These are phyloP conservation scores for Globia sparganii DNA, from an alignment of 2,888 invertebrate genomes.

Conservation along the genomic window DNA sequence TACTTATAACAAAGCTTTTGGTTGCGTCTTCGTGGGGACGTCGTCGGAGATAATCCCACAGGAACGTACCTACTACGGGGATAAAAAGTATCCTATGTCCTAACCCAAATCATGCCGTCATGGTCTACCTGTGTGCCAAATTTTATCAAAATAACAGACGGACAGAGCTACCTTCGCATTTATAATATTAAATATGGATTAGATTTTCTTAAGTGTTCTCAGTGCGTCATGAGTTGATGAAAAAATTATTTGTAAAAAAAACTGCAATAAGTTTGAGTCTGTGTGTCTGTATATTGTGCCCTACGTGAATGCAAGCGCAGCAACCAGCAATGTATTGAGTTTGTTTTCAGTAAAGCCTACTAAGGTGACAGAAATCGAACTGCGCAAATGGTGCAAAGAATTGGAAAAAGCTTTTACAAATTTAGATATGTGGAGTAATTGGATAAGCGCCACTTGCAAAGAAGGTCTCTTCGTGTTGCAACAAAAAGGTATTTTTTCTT, in stretches of 20 bases:
- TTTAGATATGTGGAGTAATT: constrained; percentile 80
- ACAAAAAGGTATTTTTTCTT: constrained; percentile 68
- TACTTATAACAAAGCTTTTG: not conserved
- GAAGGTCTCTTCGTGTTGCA: constrained; percentile 69
- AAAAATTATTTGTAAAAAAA: not conserved
- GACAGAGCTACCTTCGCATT: not conserved
- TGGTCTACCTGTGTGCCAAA: not conserved
- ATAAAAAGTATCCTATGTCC: not conserved
- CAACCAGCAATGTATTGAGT: constrained; percentile 16
- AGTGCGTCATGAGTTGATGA: not conserved
- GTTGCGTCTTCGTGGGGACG: not conserved
- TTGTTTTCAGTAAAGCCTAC: constrained; percentile 65
- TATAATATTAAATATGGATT: not conserved
- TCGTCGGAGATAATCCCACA: not conserved
- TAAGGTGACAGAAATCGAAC: constrained; percentile 59
- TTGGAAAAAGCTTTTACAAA: constrained; percentile 76
- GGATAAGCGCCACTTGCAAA: constrained; percentile 76
- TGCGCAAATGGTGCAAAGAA: constrained; percentile 78
- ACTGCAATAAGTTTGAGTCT: too few relatives aligned
- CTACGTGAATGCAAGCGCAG: not conserved
- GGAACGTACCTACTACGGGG: not conserved
- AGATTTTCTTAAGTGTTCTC: not conserved
- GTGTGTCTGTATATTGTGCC: not conserved
- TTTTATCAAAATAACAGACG: constrained; percentile 2
- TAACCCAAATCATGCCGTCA: not conserved